phyloP scores from a whole-genome alignment of 2,113 vertebrate species.

The Peromyscus leucopus region DNA sequence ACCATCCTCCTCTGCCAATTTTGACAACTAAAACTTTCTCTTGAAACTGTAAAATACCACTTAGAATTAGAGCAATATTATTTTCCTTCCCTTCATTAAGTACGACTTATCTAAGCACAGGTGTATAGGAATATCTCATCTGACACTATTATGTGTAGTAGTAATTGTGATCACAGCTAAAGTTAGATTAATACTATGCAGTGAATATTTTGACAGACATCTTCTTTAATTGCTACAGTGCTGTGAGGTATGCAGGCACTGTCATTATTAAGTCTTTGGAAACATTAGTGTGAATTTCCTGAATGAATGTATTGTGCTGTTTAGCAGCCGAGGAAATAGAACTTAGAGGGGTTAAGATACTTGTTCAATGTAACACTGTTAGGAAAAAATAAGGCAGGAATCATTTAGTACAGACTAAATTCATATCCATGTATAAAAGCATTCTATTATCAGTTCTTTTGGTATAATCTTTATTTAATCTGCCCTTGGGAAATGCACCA shows the following conservation, averaged over 20 bases:
- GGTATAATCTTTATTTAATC: not conserved
- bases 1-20: not conserved
- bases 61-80: not conserved
- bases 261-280: slow-evolving; percentile 21
- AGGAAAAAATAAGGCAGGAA: not conserved
- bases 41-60: not conserved
- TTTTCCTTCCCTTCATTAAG: not conserved
- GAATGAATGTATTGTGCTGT: not conserved
- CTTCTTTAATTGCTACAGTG: not conserved
- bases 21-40: not conserved
- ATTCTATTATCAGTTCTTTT: not conserved
- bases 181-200: slow-evolving; percentile 4
- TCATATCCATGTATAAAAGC: not conserved
- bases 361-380: not conserved
- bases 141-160: not conserved
- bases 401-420: not conserved
- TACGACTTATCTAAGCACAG: not conserved
- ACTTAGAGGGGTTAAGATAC: not conserved
- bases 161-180: slow-evolving; percentile 4
- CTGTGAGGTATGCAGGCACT: not conserved
- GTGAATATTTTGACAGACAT: not conserved
- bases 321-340: not conserved
- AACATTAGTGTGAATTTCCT: not conserved
- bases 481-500: not conserved
- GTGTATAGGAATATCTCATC: not conserved